These are phyloP conservation scores for Idaea biselata DNA, from an alignment of 2,888 invertebrate species.

Conservation along the genomic window DNA sequence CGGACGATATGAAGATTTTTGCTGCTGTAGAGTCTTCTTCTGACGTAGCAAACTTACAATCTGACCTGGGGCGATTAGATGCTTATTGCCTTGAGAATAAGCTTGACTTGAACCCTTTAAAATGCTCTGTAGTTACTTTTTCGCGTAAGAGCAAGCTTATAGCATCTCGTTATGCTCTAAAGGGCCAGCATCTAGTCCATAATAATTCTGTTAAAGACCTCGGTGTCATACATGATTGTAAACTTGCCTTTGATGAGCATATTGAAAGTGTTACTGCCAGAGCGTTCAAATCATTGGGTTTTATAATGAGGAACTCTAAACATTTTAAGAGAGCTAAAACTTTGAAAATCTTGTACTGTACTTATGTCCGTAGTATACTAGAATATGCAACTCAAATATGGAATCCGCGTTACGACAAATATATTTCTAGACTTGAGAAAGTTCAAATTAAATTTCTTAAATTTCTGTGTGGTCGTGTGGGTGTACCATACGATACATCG, in stretches of 20 bases:
- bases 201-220: background rate
- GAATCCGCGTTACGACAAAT: background rate
- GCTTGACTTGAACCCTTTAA: background rate
- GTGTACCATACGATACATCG: background rate
- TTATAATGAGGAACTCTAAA: background rate
- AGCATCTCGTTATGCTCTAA: background rate
- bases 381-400: background rate
- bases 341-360: background rate
- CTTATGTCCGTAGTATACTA: background rate
- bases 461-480: background rate
- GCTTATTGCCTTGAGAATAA: background rate
- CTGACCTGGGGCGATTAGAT: background rate
- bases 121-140: background rate
- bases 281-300: background rate
- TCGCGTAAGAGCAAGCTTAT: background rate
- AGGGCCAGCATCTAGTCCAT: background rate
- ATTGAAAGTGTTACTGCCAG: background rate
- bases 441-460: conserved; percentile 1
- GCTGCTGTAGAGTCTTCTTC: background rate
- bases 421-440: background rate
- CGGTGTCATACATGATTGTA: background rate
- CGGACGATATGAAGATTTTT: background rate
- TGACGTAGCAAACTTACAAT: background rate
- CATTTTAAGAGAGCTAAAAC: background rate
- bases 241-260: background rate